Percentiles rank a stretch among this genome's conserved stretches.
Conservation (phyloP, 2,888 invertebrate genomes). For the Volucella inflata region DNA sequence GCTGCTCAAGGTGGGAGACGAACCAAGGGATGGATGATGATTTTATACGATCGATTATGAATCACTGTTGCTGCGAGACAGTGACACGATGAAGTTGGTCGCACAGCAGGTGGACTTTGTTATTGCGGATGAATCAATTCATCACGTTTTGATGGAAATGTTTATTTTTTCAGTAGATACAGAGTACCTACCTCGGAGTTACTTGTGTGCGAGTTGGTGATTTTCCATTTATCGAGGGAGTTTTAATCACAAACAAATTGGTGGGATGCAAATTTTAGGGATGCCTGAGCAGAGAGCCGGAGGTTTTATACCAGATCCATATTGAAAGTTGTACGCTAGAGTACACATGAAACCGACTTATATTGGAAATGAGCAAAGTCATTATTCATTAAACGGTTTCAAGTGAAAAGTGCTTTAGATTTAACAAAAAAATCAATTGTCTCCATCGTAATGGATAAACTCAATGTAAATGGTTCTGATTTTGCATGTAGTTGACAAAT, state of each 20-base stretch:
- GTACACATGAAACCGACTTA: conserved; percentile 7
- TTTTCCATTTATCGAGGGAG: conserved; percentile 49
- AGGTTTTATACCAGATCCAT: conserved; percentile 6
- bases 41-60: conserved; percentile 68
- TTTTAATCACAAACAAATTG: conserved; percentile 35
- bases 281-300: not conserved
- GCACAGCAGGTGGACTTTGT: conserved; percentile 53
- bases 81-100: not conserved
- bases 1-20: not conserved
- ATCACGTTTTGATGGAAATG: conserved; percentile 72
- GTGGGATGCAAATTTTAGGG: conserved; percentile 2
- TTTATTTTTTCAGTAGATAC: conserved; percentile 41
- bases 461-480: too few relatives aligned
- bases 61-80: conserved; percentile 51
- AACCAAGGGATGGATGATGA: conserved; percentile 44
- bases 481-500: too few relatives aligned
- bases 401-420: conserved; percentile 9
- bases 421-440: not conserved
- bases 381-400: conserved; percentile 16
- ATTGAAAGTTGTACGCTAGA: not conserved
- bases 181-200: not conserved
- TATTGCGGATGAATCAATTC: conserved; percentile 72
- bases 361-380: conserved; percentile 6
- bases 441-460: not conserved
- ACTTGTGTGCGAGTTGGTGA: conserved; percentile 19